These are phyloP conservation scores for Salvelinus sp. DNA, from an alignment of 2,113 vertebrate genomes.

Conservation along the genomic window DNA sequence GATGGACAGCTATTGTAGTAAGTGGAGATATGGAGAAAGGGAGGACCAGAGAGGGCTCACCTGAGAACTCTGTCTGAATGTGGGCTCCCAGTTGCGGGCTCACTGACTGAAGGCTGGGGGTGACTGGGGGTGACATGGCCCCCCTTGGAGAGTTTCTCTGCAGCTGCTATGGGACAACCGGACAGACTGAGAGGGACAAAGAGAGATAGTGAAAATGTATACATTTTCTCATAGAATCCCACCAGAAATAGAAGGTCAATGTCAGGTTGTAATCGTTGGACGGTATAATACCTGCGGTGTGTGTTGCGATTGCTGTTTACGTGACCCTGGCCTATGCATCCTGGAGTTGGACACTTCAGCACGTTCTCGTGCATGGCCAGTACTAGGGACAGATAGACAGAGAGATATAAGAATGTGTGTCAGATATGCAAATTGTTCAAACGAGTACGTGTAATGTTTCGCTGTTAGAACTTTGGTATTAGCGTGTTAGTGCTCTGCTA, in stretches of 20 bases:
- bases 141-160: slow-evolving; percentile 91
- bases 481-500: background rate
- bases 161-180: slow-evolving; percentile 95
- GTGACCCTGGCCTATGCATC: slow-evolving; percentile 97
- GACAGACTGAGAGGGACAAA: slow-evolving; percentile 80
- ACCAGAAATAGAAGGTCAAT: background rate
- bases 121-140: slow-evolving; percentile 85
- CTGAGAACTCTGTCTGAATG: slow-evolving; percentile 95
- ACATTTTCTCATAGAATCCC: too few species aligned
- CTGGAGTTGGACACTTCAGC: slow-evolving; percentile 96
- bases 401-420: slow-evolving; percentile 25
- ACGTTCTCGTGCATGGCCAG: slow-evolving; percentile 99
- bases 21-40: background rate
- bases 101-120: slow-evolving; percentile 76
- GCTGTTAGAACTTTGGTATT: too few species aligned
- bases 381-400: slow-evolving; percentile 71
- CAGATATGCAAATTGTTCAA: too few species aligned
- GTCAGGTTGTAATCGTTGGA: too few species aligned
- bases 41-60: slow-evolving; percentile 59
- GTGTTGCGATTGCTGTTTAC: slow-evolving; percentile 99
- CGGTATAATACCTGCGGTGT: slow-evolving; percentile 85
- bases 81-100: slow-evolving; percentile 79
- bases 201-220: background rate
- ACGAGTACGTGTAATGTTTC: too few species aligned
- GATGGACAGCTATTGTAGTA: background rate